Conservation (phyloP, 2,113 vertebrate species). For the Caracal caracal region DNA sequence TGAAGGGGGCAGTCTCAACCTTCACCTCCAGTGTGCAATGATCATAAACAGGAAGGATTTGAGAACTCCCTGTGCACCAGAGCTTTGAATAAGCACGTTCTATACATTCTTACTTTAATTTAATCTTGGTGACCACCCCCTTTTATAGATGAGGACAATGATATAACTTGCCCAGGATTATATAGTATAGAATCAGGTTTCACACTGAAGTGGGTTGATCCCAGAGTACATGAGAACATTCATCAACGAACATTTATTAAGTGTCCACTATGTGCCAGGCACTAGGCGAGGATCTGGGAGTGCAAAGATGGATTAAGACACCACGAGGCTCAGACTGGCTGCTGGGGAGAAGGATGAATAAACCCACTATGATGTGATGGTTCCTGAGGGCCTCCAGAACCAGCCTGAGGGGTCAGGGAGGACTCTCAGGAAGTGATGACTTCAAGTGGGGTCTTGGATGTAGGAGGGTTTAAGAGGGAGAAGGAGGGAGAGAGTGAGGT, state of each 20-base stretch:
- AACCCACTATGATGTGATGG: neutral
- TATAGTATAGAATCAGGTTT: neutral
- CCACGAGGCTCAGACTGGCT: neutral
- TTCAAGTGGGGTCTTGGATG: neutral
- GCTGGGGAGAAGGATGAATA: neutral
- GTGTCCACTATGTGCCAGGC: neutral
- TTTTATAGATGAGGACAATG: neutral
- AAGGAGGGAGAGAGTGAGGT: neutral
- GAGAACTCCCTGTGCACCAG: neutral
- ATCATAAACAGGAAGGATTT: neutral
- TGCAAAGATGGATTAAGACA: neutral
- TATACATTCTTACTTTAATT: neutral
- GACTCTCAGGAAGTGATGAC: neutral
- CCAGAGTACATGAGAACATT: neutral
- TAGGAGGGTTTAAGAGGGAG: neutral
- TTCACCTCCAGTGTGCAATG: neutral
- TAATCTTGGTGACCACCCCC: neutral
- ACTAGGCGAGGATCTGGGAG: neutral
- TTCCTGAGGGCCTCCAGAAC: rapidly evolving
- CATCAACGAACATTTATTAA: neutral
- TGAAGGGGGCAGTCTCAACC: neutral
- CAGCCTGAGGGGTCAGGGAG: neutral
- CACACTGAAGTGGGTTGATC: neutral
- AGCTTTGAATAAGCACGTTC: neutral
- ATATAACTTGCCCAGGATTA: neutral